Evolutionary conservation across 2,888 invertebrate species (phyloP), one percentile per base, ranked within the genome.

Genomic region (Selenia dentaria): DNA sequence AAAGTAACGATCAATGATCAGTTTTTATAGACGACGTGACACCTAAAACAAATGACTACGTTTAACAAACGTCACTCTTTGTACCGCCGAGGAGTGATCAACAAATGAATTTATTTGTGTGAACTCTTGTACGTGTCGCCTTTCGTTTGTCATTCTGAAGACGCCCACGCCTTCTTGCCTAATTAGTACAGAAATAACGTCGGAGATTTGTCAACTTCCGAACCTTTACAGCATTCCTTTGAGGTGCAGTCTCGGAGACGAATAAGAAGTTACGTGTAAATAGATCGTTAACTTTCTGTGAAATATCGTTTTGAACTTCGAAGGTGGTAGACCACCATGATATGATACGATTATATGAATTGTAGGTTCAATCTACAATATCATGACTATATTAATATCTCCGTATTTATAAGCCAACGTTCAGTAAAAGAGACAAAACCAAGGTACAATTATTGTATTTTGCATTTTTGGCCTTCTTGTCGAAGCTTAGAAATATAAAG

Each of bases 151-250:
- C 80, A 79, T 63, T 66, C 65, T 64, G 68, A 65, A 69, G 74
- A 74, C 77, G 73, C 80, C 79, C 75, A 80, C 83, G 74, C 77
- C 75, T 67, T 70, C 67, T 67, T 67, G 69, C 79, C 88, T 89
- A 89, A 90, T 90, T 90, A 89, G 89, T 87, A 85, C 88, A 82
- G 76, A 84, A 90, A 90, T 90, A 89, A 87, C 85, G 70, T 66
- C 54, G 56, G 37, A 64, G 79, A 89, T 90, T 89, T 89, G 89
- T 90, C 89, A 89, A 89, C 87, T 89, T 88, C 87, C 84, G 76
- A 86, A 74, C 80, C 68, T 77, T 77, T 73, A 78, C 70, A 76
- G 77, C 79, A 81, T 84, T 84, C 86, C 82, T 85, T 84, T 82
- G 81, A 84, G 80, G 61, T 53, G 59, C 62, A 36, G 32, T 36